phyloP scores from a whole-genome alignment of 2,797 vertebrate species.

The Thaleichthys pacificus region DNA sequence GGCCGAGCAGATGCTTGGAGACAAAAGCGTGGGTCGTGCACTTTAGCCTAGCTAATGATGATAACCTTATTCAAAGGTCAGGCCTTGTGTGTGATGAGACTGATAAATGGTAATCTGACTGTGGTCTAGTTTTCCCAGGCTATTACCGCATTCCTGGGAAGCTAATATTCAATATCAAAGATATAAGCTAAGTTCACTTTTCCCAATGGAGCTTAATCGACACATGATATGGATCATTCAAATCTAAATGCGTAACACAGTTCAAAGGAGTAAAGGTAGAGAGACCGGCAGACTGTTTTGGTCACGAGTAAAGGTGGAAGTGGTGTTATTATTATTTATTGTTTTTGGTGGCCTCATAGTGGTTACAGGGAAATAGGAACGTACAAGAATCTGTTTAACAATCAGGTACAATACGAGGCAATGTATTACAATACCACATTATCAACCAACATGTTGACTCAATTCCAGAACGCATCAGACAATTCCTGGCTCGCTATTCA shows the following conservation, averaged over 20 bases:
- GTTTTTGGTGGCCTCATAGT: no score
- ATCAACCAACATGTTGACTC: no score
- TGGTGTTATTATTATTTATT: no score
- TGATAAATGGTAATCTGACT: background rate
- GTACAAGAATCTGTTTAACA: no score
- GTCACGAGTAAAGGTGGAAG: background rate
- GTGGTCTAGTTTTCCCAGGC: background rate
- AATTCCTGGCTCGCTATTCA: no score
- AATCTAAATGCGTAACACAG: no score
- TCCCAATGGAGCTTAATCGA: background rate
- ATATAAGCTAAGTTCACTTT: background rate
- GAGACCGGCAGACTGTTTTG: background rate
- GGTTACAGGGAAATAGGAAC: background rate
- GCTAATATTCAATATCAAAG: background rate
- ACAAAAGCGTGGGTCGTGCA: conserved; percentile 40
- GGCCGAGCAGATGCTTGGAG: conserved; percentile 53
- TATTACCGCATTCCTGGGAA: background rate
- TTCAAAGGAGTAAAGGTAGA: background rate
- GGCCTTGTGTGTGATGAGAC: background rate
- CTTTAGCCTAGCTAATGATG: background rate
- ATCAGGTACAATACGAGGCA: background rate
- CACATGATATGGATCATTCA: background rate
- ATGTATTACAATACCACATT: no score
- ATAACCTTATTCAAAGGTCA: background rate
- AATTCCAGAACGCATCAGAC: no score